A percentile compares a stretch with the other conserved stretches of the same genome.
Conservation (phyloP, 1,140 invertebrate genomes). For the Asbolus verrucosus region DNA sequence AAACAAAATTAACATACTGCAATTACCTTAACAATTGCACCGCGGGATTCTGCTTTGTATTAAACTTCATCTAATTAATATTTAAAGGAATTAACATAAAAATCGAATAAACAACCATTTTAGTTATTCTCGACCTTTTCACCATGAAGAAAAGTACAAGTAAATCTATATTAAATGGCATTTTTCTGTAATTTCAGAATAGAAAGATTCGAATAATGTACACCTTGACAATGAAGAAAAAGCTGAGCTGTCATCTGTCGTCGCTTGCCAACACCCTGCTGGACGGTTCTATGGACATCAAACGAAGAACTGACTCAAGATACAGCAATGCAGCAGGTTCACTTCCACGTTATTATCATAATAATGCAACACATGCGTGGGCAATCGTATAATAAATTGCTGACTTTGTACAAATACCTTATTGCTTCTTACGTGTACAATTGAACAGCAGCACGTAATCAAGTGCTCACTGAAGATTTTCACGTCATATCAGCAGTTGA, state of each 20-base stretch:
- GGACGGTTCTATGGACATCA: conserved; percentile 48
- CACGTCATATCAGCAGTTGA: too few species aligned
- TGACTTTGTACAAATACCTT: conserved; percentile 32
- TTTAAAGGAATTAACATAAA: conserved; percentile 2
- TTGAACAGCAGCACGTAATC: background rate
- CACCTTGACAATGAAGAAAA: too few species aligned
- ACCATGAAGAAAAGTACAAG: too few species aligned
- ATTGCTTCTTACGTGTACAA: conserved; percentile 35
- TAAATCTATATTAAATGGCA: too few species aligned
- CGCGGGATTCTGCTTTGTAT: conserved; percentile 25
- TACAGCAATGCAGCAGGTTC: conserved; percentile 44
- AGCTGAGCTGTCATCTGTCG: conserved; percentile 47
- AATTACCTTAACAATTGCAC: conserved; percentile 37
- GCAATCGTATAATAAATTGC: conserved; percentile 47
- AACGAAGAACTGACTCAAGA: conserved; percentile 45
- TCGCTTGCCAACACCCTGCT: conserved; percentile 43
- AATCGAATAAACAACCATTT: conserved; percentile 12
- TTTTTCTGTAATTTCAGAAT: too few species aligned
- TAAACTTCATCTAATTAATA: conserved; percentile 30
- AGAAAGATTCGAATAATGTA: too few species aligned
- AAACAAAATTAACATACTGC: conserved; percentile 29
- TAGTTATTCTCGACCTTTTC: too few species aligned
- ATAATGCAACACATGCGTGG: conserved; percentile 46
- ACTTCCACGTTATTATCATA: conserved; percentile 48
- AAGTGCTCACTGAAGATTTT: background rate